phyloP scores from a whole-genome alignment of 2,113 vertebrate species.

The Origma solitaria region DNA sequence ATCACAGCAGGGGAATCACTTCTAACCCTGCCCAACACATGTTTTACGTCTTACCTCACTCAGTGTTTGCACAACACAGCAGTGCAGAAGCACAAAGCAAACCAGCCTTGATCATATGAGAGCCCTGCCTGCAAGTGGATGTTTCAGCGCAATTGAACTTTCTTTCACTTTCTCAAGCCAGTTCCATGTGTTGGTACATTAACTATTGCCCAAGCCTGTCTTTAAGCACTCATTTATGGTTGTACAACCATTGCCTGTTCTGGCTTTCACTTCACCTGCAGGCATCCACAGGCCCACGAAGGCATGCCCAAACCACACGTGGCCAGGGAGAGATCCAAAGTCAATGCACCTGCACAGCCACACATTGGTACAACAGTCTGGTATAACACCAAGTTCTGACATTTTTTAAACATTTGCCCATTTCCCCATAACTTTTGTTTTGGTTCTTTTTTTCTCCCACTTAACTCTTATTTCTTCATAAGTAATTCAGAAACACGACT shows the following conservation, averaged over 20 bases:
- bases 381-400: background rate
- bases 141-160: too few relatives aligned
- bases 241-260: background rate
- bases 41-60: background rate
- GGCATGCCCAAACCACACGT: background rate
- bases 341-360: background rate
- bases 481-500: background rate
- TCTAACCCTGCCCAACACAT: background rate
- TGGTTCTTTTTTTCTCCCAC: background rate
- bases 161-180: background rate
- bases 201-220: background rate
- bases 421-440: background rate
- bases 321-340: background rate
- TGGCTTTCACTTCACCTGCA: background rate
- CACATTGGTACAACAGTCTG: rapidly evolving
- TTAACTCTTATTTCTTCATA: background rate
- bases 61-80: background rate
- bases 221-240: background rate
- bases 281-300: background rate
- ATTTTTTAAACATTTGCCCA: background rate
- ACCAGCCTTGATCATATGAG: rapidly evolving
- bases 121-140: background rate
- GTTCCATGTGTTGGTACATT: background rate
- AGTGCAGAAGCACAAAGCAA: background rate
- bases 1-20: background rate